Percentiles rank a stretch among this genome's conserved stretches.
Evolutionary conservation across 2,113 vertebrate species (phyloP).

Genomic region (Oncorhynchus keta): DNA sequence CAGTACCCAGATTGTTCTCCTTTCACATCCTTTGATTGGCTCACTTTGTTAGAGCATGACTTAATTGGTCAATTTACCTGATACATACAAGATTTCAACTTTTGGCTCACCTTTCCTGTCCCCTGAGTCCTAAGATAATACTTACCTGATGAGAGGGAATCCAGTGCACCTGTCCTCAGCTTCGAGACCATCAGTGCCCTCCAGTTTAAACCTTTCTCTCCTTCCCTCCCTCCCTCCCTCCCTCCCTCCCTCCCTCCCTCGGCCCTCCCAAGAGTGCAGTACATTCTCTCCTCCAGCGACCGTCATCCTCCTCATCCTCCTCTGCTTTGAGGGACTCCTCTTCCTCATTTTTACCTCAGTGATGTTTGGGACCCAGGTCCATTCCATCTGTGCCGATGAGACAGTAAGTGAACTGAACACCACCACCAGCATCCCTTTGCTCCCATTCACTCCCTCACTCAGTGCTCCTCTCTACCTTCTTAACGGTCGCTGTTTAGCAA

Average conservation of each 20-base stretch:
- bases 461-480: background rate
- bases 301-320: slow-evolving; percentile 93
- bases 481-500: background rate
- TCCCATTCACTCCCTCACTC: background rate
- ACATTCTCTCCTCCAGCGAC: slow-evolving; percentile 93
- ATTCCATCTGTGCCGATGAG: slow-evolving; percentile 97
- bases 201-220: background rate
- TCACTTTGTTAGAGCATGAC: no score
- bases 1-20: no score
- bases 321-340: slow-evolving; percentile 94
- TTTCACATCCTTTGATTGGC: no score
- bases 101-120: no score
- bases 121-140: no score
- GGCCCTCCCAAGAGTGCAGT: slow-evolving; percentile 86
- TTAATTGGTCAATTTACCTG: no score
- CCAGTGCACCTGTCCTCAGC: background rate
- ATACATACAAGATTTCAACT: no score
- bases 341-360: slow-evolving; percentile 97
- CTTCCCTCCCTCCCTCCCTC: background rate
- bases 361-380: slow-evolving; percentile 98
- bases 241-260: background rate
- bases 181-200: background rate
- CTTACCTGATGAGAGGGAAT: no score
- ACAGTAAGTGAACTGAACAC: slow-evolving; percentile 79
- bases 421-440: background rate